Conservation (phyloP, 2,888 invertebrate species). For the Hofmannophila pseudospretella region DNA sequence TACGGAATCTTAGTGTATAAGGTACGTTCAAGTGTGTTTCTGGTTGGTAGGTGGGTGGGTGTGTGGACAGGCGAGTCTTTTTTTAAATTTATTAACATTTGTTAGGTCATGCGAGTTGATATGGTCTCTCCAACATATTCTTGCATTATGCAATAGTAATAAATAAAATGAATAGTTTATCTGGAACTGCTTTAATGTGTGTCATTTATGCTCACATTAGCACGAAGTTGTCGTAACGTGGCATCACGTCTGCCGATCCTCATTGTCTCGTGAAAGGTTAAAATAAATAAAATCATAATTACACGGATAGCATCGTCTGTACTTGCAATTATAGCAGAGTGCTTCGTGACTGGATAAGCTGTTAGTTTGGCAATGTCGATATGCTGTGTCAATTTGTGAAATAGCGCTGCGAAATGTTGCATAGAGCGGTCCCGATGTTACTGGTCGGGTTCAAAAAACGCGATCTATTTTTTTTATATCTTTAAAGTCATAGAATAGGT, state of each 20-base stretch:
- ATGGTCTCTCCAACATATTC: too few relatives aligned
- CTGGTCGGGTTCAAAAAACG: too few relatives aligned
- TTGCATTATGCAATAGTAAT: too few relatives aligned
- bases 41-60: too few relatives aligned
- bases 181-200: background rate
- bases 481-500: too few relatives aligned
- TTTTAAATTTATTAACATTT: too few relatives aligned
- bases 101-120: too few relatives aligned
- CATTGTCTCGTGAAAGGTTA: constrained; percentile 29
- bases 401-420: background rate
- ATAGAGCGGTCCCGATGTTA: too few relatives aligned
- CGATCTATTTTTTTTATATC: too few relatives aligned
- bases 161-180: background rate
- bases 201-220: constrained; percentile 13
- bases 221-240: constrained; percentile 11
- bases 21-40: too few relatives aligned
- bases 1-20: too few relatives aligned
- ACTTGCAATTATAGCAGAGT: constrained; percentile 20
- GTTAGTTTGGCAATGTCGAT: constrained; percentile 27
- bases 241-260: constrained; percentile 4
- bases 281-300: constrained; percentile 29
- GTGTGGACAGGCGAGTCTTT: too few relatives aligned
- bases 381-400: constrained; percentile 2
- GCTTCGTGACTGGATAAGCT: constrained; percentile 26
- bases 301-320: constrained; percentile 22